These are phyloP conservation scores for Spodoptera litura DNA, from an alignment of 1,140 invertebrate genomes.

Conservation along the genomic window DNA sequence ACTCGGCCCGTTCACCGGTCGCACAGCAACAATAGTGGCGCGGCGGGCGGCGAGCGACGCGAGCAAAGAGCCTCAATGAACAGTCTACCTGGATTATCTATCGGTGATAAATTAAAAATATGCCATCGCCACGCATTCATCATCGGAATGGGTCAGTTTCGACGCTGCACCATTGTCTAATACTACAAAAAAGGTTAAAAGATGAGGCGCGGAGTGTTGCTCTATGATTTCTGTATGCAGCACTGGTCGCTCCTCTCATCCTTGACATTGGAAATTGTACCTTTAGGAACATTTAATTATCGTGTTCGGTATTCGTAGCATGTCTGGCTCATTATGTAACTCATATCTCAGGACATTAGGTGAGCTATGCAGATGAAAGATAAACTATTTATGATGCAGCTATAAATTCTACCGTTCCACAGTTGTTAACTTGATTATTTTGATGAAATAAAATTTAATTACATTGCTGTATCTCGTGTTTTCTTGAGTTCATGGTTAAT, in stretches of 20 bases:
- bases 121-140: slow-evolving; percentile 80
- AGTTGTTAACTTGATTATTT: slow-evolving; percentile 56
- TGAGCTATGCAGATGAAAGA: slow-evolving; percentile 20
- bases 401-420: neutral
- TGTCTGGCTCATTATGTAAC: slow-evolving; percentile 18
- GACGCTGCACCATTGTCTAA: slow-evolving; percentile 60
- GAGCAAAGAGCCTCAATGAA: slow-evolving; percentile 76
- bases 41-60: slow-evolving; percentile 66
- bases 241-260: slow-evolving; percentile 6
- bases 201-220: slow-evolving; percentile 1
- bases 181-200: slow-evolving; percentile 59
- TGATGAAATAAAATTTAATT: slow-evolving; percentile 55
- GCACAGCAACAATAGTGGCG: slow-evolving; percentile 15
- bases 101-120: slow-evolving; percentile 85
- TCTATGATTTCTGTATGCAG: slow-evolving; percentile 56
- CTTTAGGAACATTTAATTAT: slow-evolving; percentile 38
- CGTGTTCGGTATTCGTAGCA: slow-evolving; percentile 22
- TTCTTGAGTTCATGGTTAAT: slow-evolving; percentile 16
- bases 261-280: slow-evolving; percentile 40
- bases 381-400: slow-evolving; percentile 40
- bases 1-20: neutral
- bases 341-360: slow-evolving; percentile 33
- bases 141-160: slow-evolving; percentile 75
- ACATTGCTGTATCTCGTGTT: slow-evolving; percentile 16
- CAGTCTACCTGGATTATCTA: slow-evolving; percentile 81